Percentiles rank a stretch among this genome's conserved stretches.
Conservation (phyloP, 2,113 vertebrate species). For the Platanista minor region DNA sequence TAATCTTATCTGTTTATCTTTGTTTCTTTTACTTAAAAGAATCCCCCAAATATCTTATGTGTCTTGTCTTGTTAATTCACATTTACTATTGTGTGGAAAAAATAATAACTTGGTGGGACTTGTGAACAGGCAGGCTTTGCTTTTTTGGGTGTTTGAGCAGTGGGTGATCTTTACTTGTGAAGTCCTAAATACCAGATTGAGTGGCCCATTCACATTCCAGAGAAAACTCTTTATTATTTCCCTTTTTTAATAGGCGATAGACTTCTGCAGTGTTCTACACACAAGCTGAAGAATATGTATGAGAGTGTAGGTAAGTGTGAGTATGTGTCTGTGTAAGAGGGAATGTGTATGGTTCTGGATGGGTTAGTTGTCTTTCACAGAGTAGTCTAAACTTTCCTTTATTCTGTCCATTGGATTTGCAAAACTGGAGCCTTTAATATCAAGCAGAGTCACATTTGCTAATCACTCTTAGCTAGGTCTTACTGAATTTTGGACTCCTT, state of each 20-base stretch:
- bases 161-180: neutral
- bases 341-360: neutral
- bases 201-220: neutral
- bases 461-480: neutral
- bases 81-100: neutral
- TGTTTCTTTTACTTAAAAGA: neutral
- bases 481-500: neutral
- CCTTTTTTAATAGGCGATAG: neutral
- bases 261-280: neutral
- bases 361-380: neutral
- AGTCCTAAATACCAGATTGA: neutral
- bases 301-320: rapidly evolving
- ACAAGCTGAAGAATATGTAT: neutral
- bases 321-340: neutral
- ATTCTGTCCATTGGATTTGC: neutral
- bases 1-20: neutral
- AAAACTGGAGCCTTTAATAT: neutral
- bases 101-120: neutral
- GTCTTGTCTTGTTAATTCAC: neutral
- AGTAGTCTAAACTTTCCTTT: neutral
- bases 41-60: neutral
- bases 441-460: neutral
- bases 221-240: neutral
- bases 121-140: neutral
- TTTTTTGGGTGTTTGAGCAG: neutral